Conservation (phyloP, 2,797 vertebrate species). For the Amazona finschi region DNA sequence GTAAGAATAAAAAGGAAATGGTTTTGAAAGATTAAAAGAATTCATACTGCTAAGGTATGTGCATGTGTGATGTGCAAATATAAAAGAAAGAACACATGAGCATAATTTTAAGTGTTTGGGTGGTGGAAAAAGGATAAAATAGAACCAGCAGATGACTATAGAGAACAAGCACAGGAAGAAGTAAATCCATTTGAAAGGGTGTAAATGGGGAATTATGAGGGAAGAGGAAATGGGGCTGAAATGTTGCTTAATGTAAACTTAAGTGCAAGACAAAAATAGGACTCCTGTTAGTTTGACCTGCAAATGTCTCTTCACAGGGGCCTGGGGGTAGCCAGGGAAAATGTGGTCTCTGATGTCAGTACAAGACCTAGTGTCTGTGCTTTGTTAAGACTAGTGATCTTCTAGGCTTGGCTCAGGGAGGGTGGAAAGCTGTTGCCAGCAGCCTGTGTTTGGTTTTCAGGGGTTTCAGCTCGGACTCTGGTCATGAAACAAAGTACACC, state of each 20-base stretch:
- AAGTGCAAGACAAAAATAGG: conserved; percentile 6
- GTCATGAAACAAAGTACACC: neutral
- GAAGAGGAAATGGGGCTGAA: conserved; percentile 10
- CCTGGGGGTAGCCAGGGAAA: neutral
- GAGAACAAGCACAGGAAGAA: conserved; percentile 19
- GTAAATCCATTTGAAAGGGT: neutral
- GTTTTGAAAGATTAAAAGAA: conserved; percentile 26
- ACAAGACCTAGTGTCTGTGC: neutral
- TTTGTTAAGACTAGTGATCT: neutral
- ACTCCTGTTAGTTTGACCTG: neutral
- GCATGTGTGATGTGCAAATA: neutral
- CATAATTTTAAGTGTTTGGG: neutral
- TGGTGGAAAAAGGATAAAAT: conserved; percentile 20
- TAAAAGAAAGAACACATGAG: neutral
- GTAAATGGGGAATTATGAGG: neutral
- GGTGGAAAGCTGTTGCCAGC: neutral
- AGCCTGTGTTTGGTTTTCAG: neutral
- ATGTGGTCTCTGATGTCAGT: neutral
- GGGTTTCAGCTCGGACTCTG: neutral
- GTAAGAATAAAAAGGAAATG: conserved; percentile 44
- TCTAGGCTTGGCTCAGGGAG: neutral
- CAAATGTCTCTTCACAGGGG: neutral
- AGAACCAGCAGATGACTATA: neutral
- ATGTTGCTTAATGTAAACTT: neutral
- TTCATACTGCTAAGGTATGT: conserved; percentile 6